Evolutionary conservation across 2,113 vertebrate species (phyloP).

Genomic region (Saccopteryx bilineata): DNA sequence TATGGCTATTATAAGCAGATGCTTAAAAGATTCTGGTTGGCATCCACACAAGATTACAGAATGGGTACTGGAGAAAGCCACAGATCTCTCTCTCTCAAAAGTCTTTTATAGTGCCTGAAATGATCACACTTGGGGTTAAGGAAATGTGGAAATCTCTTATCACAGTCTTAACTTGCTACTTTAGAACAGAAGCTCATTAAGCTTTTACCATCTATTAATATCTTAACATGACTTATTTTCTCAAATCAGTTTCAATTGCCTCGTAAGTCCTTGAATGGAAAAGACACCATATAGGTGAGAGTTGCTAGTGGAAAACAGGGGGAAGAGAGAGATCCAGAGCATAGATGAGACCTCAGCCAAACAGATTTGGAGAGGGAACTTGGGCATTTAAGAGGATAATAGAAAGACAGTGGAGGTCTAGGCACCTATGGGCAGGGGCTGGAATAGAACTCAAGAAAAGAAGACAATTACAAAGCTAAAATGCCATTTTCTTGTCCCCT

Average conservation of each 20-base stretch:
- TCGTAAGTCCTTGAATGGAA: not conserved
- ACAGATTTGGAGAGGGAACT: not conserved
- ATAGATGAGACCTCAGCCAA: slow-evolving; percentile 17
- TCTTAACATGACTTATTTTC: slow-evolving; percentile 47
- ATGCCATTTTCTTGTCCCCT: not conserved
- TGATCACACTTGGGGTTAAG: not conserved
- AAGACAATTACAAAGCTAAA: slow-evolving; percentile 10
- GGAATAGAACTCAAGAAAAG: slow-evolving; percentile 37
- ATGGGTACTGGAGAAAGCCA: not conserved
- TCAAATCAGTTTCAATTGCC: slow-evolving; percentile 13
- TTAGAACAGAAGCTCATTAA: slow-evolving; percentile 3
- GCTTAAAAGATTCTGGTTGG: not conserved
- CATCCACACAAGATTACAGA: not conserved
- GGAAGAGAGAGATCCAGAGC: not conserved
- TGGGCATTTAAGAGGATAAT: not conserved
- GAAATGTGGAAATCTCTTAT: not conserved
- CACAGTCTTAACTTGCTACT: not conserved
- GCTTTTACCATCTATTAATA: slow-evolving; percentile 32
- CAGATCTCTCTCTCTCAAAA: not conserved
- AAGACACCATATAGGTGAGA: not conserved
- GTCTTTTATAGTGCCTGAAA: slow-evolving; percentile 1
- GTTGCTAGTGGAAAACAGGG: slow-evolving; percentile 13
- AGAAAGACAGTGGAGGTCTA: not conserved
- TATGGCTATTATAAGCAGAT: slow-evolving; percentile 43
- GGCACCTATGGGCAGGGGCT: not conserved